Conservation (phyloP, 1,140 invertebrate genomes). For the Tetraneura akinire region DNA sequence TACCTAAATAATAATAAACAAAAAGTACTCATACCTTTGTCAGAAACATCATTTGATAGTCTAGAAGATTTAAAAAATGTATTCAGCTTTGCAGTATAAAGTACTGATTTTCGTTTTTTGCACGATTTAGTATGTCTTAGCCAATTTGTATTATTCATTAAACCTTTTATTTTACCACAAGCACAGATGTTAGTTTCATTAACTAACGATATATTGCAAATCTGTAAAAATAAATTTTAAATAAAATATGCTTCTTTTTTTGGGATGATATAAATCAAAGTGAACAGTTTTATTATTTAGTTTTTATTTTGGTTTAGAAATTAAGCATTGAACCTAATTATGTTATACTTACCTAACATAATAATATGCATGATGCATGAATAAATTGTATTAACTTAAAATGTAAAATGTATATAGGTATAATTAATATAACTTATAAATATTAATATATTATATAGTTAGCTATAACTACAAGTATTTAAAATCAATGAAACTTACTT, state of each 20-base stretch:
- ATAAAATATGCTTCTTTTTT: conserved; percentile 14
- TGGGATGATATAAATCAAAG: neutral
- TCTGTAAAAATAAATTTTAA: conserved; percentile 7
- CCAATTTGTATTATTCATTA: conserved; percentile 8
- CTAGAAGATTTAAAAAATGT: conserved; percentile 9
- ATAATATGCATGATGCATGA: neutral
- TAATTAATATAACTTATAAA: neutral
- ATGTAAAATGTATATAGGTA: neutral
- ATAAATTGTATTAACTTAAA: neutral
- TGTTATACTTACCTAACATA: neutral
- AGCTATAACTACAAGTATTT: neutral
- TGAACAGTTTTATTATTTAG: neutral
- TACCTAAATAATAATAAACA: conserved; percentile 15
- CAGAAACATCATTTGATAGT: too few relatives aligned
- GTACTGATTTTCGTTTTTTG: conserved; percentile 12
- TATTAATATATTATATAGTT: neutral
- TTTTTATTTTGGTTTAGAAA: neutral
- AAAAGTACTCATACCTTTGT: neutral
- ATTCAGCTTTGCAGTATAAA: neutral
- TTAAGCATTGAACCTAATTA: conserved; percentile 3
- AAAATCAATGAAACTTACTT: conserved; percentile 6
- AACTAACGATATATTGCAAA: conserved; percentile 1
- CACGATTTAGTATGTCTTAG: neutral
- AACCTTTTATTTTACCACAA: conserved; percentile 8
- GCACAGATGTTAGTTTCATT: neutral